Conservation (phyloP, 2,797 vertebrate genomes). For the Sylvia borin region DNA sequence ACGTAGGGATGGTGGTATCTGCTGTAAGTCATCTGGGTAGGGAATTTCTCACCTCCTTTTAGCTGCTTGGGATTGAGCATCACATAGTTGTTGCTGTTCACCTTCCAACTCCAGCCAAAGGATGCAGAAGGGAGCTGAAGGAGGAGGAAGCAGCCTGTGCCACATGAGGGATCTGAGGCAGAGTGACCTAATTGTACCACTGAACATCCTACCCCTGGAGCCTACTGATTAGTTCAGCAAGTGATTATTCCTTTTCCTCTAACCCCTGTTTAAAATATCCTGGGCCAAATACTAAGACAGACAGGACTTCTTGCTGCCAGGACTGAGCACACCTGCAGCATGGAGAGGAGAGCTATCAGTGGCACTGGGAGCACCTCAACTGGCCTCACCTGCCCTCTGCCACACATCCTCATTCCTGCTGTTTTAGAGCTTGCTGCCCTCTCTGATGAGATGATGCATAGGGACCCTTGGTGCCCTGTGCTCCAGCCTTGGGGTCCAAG, state of each 20-base stretch:
- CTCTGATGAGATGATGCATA: neutral
- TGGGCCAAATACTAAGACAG: neutral
- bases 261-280: neutral
- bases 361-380: neutral
- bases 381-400: neutral
- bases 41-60: neutral
- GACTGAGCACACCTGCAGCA: neutral
- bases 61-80: neutral
- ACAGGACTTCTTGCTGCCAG: neutral
- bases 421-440: neutral
- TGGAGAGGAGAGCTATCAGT: neutral
- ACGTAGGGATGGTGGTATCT: neutral
- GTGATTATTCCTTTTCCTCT: neutral
- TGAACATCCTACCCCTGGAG: neutral
- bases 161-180: neutral
- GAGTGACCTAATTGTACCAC: neutral
- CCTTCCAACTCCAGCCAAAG: neutral
- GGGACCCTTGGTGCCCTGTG: neutral
- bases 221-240: neutral
- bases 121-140: neutral
- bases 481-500: neutral
- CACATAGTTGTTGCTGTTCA: neutral
- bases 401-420: rapidly evolving
- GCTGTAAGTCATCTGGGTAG: neutral
- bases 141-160: neutral